Evolutionary conservation across 2,113 vertebrate species (phyloP).

Genomic region (Pseudorectes ferrugineus): DNA sequence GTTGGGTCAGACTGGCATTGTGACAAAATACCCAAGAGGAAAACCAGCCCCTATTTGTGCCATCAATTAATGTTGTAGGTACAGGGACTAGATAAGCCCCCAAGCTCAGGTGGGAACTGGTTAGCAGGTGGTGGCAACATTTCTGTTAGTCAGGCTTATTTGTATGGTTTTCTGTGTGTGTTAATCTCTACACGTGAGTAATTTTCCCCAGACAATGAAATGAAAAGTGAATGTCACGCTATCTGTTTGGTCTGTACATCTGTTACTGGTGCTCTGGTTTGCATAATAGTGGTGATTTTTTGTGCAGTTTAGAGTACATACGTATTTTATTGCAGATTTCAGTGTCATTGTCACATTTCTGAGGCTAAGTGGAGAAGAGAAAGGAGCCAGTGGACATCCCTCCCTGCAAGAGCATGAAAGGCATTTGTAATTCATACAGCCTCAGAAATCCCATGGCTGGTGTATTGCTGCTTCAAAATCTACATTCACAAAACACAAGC

Average conservation of each 20-base stretch:
- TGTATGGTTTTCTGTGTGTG: not conserved
- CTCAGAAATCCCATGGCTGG: not conserved
- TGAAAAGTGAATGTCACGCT: not conserved
- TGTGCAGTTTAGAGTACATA: not conserved
- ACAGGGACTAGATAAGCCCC: not conserved
- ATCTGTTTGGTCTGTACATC: conserved; percentile 6
- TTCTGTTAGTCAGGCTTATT: not conserved
- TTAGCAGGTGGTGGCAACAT: not conserved
- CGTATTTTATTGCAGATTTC: not conserved
- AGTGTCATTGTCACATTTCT: not conserved
- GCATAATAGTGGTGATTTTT: not conserved
- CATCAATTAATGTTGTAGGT: not conserved
- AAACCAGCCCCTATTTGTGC: not conserved
- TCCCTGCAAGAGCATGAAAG: not conserved
- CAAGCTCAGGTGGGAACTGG: not conserved
- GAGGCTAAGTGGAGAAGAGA: not conserved
- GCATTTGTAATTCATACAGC: not conserved
- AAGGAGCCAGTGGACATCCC: not conserved
- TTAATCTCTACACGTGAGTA: not conserved
- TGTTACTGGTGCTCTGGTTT: not conserved
- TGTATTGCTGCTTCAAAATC: not conserved
- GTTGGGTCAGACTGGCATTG: not conserved
- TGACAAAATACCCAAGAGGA: not conserved
- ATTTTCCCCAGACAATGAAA: not conserved
- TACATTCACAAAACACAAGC: not conserved